These are phyloP conservation scores for Halcyon badia DNA, from an alignment of 2,797 vertebrate species.

Conservation along the genomic window DNA sequence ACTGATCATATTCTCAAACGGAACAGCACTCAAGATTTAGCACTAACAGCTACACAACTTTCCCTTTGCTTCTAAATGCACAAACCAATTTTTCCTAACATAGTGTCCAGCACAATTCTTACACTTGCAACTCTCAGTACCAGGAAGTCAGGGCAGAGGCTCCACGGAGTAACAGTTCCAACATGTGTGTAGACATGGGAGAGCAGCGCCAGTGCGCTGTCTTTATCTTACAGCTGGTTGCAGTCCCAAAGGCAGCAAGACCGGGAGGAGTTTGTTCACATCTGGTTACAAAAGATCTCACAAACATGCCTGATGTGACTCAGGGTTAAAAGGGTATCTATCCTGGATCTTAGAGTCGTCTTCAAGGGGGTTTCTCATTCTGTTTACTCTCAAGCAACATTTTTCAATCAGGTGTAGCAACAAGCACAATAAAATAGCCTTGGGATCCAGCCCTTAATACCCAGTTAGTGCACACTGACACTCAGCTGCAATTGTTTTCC, in stretches of 20 bases:
- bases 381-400: conserved; percentile 45
- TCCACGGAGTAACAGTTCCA: not conserved
- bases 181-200: not conserved
- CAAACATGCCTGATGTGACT: conserved; percentile 8
- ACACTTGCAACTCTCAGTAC: not conserved
- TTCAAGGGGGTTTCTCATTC: conserved; percentile 29
- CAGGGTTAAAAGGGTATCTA: conserved; percentile 20
- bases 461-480: not conserved
- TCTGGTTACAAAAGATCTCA: conserved; percentile 14
- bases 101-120: not conserved
- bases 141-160: not conserved
- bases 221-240: conserved; percentile 1
- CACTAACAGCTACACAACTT: not conserved
- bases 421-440: conserved; percentile 34
- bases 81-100: not conserved
- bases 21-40: not conserved
- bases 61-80: not conserved
- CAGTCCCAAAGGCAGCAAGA: not conserved
- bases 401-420: conserved; percentile 30
- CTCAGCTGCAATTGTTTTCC: conserved; percentile 15
- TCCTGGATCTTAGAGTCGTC: not conserved
- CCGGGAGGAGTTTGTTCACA: conserved; percentile 1
- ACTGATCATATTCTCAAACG: not conserved
- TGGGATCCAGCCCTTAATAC: not conserved
- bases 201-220: fast-evolving